A percentile compares a stretch with the other conserved stretches of the same genome.
Conservation (phyloP, 2,888 invertebrate species). For the Nemotelus nigrinus region DNA sequence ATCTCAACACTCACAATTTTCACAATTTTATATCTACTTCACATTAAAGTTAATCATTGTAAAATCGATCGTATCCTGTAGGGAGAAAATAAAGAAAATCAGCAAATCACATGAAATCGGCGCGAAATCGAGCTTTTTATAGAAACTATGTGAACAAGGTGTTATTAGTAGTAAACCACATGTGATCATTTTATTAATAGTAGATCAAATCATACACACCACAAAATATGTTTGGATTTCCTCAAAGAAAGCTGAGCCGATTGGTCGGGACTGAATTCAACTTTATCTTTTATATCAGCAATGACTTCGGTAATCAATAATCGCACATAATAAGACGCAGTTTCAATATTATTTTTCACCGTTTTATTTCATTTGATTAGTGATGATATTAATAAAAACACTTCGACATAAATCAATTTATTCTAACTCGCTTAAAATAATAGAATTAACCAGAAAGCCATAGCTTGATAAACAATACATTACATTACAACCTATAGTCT, state of each 20-base stretch:
- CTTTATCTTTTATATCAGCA: no score
- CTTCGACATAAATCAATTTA: constrained; percentile 11
- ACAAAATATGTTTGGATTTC: no score
- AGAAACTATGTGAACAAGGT: no score
- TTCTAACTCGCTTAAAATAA: not conserved
- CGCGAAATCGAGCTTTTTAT: no score
- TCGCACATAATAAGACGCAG: not conserved
- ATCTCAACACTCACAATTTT: not conserved
- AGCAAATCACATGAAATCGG: no score
- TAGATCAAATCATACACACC: no score
- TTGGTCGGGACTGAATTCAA: no score
- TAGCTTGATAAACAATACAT: not conserved
- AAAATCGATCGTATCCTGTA: constrained; percentile 31
- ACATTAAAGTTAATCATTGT: constrained; percentile 12
- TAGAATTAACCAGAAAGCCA: constrained; percentile 17
- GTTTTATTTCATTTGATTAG: constrained; percentile 23
- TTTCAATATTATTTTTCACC: constrained; percentile 1
- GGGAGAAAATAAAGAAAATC: not conserved
- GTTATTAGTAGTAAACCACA: no score
- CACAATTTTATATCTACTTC: not conserved
- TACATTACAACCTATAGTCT: no score
- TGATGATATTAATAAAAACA: constrained; percentile 15
- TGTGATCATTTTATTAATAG: no score
- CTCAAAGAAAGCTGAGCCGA: no score
- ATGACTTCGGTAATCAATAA: no score